phyloP scores from a whole-genome alignment of 2,888 invertebrate species.

The Candidula unifasciata region DNA sequence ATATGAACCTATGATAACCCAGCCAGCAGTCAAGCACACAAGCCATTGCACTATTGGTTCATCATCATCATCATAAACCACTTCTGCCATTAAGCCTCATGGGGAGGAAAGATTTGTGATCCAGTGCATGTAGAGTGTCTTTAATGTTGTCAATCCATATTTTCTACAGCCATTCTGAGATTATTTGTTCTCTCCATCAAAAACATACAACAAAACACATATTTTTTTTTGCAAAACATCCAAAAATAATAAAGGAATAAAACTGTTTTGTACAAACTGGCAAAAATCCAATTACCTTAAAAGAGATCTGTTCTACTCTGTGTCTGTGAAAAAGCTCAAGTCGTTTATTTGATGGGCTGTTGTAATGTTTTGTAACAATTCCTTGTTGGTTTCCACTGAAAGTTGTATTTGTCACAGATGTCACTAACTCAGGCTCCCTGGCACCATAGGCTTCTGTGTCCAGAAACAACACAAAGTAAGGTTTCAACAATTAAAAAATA shows the following conservation, averaged over 20 bases:
- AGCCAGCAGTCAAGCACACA: too few relatives aligned
- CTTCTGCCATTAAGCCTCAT: too few relatives aligned
- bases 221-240: background rate
- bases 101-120: too few relatives aligned
- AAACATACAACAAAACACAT: too few relatives aligned
- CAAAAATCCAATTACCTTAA: conserved; percentile 55
- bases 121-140: too few relatives aligned
- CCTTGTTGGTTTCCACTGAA: conserved; percentile 70
- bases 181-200: too few relatives aligned
- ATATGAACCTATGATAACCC: too few relatives aligned
- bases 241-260: background rate
- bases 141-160: too few relatives aligned
- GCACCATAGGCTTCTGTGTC: conserved; percentile 48
- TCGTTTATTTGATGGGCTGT: conserved; percentile 76
- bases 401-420: conserved; percentile 65
- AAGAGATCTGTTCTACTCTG: conserved; percentile 68
- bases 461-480: background rate
- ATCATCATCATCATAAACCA: too few relatives aligned
- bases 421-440: conserved; percentile 53
- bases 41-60: too few relatives aligned
- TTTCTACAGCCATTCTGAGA: too few relatives aligned
- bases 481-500: background rate
- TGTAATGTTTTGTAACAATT: conserved; percentile 76
- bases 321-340: conserved; percentile 75
- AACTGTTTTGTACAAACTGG: background rate